Evolutionary conservation across 1,140 invertebrate species (phyloP), one percentile per base, ranked within the genome.

Genomic region (Augochlora pura): DNA sequence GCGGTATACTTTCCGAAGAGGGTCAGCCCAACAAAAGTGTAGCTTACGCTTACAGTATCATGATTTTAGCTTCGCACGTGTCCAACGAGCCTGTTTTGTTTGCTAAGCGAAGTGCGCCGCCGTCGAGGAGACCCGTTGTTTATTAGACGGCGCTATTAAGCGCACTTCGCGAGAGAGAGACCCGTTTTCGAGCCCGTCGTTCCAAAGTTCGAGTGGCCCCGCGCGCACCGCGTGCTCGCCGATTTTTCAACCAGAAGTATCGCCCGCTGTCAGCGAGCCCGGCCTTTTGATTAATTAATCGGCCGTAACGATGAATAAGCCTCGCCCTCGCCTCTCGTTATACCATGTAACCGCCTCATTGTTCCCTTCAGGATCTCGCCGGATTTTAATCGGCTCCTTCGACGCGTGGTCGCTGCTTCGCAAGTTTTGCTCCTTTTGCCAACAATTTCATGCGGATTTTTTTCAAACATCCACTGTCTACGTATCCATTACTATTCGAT

Each of bases 1-100:
- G 75, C 74, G 70, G 10, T 62, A 59, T 67, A 38, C 54, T 83
- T 60, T 74, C n/a, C 4, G 42, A 12, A 49, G 38, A 54, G 84
- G 81, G 72, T 84, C 52, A 77, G 39, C 76, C 79, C 74, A 89
- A 91, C 89, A 90, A 92, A 88, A 89, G 87, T 83, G 79, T 79
- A 86, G 81, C 86, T 87, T 88, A 88, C 84, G 81, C 86, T 87
- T 88, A 88, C 84, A 86, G 88, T 90, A 93, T 92, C 90, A 91
- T 91, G 91, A 93, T 92, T 91, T 93, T 91, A 91, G 88, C 84
- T 86, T 89, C 70, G 89, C 92, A 93, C 92, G 92, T 93, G 92
- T 86, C 88, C 74, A 81, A 77, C 85, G 85, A 7, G 81, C 83
- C 70, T 77, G 86, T 91, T 87, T 86, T 90, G 89, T 91, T 91